Conservation (phyloP, 1,140 invertebrate genomes). For the Mesaphorura yosii region DNA sequence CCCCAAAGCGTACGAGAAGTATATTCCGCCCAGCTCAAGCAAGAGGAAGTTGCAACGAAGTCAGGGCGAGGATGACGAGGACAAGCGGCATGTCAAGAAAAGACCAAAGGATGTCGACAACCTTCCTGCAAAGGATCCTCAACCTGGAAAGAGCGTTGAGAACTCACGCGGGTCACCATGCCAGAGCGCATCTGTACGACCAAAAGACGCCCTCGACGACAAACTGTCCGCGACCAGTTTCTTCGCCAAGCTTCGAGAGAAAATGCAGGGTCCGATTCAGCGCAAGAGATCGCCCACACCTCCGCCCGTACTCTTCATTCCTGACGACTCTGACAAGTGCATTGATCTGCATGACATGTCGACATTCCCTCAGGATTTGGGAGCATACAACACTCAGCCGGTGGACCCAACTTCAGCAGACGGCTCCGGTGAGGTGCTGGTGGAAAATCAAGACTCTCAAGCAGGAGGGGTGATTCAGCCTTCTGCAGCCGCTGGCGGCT, state of each 20-base stretch:
- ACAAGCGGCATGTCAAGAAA: slow-evolving; percentile 18
- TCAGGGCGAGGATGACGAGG: slow-evolving; percentile 19
- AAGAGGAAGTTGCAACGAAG: slow-evolving; percentile 4
- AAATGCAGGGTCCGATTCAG: slow-evolving; percentile 39
- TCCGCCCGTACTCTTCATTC: slow-evolving; percentile 9
- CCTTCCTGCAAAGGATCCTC: no score
- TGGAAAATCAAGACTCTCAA: no score
- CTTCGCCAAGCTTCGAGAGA: slow-evolving; percentile 75
- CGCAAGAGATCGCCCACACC: slow-evolving; percentile 17
- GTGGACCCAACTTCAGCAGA: no score
- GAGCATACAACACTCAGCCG: no score
- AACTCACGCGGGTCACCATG: no score
- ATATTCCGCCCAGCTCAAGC: slow-evolving; percentile 7
- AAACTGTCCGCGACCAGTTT: slow-evolving; percentile 72
- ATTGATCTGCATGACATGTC: no score
- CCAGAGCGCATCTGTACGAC: not conserved
- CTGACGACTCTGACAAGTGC: slow-evolving; percentile 11
- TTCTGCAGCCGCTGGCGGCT: no score
- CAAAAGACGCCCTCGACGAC: slow-evolving; percentile 34
- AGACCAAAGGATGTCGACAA: slow-evolving; percentile 3
- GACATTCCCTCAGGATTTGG: not conserved
- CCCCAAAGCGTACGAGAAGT: slow-evolving; percentile 38
- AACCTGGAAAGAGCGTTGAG: not conserved
- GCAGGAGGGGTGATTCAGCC: no score
- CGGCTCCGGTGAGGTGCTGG: no score